phyloP scores from a whole-genome alignment of 2,888 invertebrate genomes.

The Nephrotoma guestfalica region DNA sequence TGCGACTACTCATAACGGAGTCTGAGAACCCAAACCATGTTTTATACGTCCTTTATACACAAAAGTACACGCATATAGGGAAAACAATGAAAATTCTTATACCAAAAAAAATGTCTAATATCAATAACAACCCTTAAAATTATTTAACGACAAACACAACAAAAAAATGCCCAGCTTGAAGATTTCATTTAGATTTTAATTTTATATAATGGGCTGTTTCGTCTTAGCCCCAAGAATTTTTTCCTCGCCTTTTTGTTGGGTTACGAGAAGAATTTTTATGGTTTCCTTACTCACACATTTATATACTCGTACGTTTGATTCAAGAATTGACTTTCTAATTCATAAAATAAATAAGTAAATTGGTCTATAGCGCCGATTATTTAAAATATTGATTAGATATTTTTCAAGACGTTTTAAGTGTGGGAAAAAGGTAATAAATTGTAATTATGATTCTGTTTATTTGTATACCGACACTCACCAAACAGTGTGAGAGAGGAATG shows the following conservation, averaged over 20 bases:
- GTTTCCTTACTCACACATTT: not conserved
- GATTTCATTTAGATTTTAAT: not conserved
- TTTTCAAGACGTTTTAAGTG: not conserved
- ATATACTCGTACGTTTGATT: not conserved
- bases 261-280: not conserved
- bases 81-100: not conserved
- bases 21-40: not conserved
- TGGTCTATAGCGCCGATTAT: not conserved
- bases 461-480: not conserved
- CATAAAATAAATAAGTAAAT: not conserved
- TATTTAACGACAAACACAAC: not conserved
- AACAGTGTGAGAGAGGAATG: not conserved
- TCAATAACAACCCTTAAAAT: not conserved
- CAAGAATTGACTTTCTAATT: not conserved
- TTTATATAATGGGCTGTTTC: not conserved
- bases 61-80: not conserved
- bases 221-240: not conserved
- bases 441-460: not conserved
- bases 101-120: not conserved
- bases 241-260: not conserved
- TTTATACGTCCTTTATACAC: not conserved
- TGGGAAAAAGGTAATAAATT: not conserved
- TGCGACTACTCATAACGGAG: not conserved
- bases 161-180: not conserved
- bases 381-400: not conserved